phyloP scores from a whole-genome alignment of 2,113 vertebrate species.

The Laterallus jamaicensis region DNA sequence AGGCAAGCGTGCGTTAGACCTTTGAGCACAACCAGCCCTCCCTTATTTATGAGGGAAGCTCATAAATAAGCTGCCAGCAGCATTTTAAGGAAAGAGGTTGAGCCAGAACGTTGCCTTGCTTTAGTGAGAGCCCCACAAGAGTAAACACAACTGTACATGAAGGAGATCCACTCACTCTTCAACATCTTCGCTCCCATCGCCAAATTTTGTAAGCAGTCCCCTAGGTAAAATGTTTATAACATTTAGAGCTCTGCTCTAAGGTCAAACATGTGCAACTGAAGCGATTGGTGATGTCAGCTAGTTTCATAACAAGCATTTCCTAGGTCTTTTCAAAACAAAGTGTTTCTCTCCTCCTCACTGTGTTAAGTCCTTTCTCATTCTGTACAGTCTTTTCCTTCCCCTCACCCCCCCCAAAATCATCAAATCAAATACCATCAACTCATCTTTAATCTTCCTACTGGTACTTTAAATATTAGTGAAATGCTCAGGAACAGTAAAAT shows the following conservation, averaged over 20 bases:
- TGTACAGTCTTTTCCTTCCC: background rate
- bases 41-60: rapidly evolving
- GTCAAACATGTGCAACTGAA: background rate
- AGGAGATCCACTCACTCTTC: slow-evolving; percentile 81
- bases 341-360: background rate
- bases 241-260: slow-evolving; percentile 17
- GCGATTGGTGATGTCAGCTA: background rate
- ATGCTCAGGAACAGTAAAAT: background rate
- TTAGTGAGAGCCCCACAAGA: background rate
- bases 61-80: background rate
- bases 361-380: background rate
- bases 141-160: background rate
- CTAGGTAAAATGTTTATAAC: slow-evolving; percentile 69
- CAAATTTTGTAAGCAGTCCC: slow-evolving; percentile 82
- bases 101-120: background rate
- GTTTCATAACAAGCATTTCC: background rate
- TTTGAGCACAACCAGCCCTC: background rate
- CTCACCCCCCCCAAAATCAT: background rate
- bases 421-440: background rate
- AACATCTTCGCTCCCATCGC: slow-evolving; percentile 82
- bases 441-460: background rate
- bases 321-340: background rate
- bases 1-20: background rate
- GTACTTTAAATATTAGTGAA: background rate
- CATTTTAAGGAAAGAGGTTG: background rate